Conservation (phyloP, 2,888 invertebrate species). For the Pogonocherus hispidulus region DNA sequence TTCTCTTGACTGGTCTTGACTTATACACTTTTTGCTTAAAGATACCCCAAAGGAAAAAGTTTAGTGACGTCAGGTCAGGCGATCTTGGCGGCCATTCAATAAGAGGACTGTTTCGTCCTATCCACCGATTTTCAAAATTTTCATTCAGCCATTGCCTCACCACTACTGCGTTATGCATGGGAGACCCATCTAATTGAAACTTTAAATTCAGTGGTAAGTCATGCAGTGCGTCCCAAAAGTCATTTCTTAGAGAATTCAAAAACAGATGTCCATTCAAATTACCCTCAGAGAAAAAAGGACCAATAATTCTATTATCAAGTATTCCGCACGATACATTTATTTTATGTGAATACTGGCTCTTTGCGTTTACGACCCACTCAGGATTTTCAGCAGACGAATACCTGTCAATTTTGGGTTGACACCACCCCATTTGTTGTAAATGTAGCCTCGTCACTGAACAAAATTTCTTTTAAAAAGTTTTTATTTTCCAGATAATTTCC, state of each 20-base stretch:
- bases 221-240: conserved; percentile 3
- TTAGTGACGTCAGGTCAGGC: conserved; percentile 22
- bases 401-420: conserved; percentile 28
- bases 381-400: conserved; percentile 35
- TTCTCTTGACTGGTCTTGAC: not conserved
- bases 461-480: conserved; percentile 13
- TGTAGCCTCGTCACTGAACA: conserved; percentile 38
- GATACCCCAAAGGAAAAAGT: conserved; percentile 19
- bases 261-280: conserved; percentile 12
- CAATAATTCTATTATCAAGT: conserved; percentile 25
- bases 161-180: conserved; percentile 11
- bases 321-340: conserved; percentile 33
- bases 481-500: conserved; percentile 12
- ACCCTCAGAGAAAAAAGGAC: conserved; percentile 12
- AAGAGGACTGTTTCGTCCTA: conserved; percentile 30
- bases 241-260: not conserved
- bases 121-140: conserved; percentile 24
- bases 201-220: conserved; percentile 28
- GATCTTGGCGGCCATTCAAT: conserved; percentile 15
- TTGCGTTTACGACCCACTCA: conserved; percentile 34
- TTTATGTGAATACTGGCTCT: conserved; percentile 27
- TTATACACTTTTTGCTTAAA: conserved; percentile 3
- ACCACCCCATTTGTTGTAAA: conserved; percentile 20
- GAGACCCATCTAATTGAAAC: conserved; percentile 28
- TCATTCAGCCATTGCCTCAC: conserved; percentile 21